Evolutionary conservation across 2,113 vertebrate genomes (phyloP), one percentile per base, ranked within the genome.

Genomic region (Triplophysa dalaica): DNA sequence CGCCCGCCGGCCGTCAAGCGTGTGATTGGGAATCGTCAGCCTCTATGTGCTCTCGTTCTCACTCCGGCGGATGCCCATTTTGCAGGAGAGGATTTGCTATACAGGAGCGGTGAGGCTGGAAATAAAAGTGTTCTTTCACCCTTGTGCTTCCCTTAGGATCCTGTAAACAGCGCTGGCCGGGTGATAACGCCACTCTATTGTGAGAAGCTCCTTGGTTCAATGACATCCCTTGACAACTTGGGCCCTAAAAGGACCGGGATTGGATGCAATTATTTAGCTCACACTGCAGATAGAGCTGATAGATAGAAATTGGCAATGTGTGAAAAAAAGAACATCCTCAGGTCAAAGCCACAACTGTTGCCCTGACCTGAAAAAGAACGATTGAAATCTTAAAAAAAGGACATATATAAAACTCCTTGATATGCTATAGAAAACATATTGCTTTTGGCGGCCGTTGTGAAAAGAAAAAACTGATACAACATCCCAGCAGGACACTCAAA

Each of bases 401-500:
- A 45, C 33, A 12, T 85, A 84, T 89, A 89, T 90, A 87, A 85
- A 86, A 89, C 86, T 86, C 77, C 75, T 88, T 87, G 89, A 89
- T 90, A 89, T 86, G 79, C 88, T 69, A 78, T 63, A 45, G 29
- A 82, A 89, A 89, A 88, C 85, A 88, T 89, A 90, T 91, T 90
- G 87, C 87, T 89, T 89, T 89, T 90, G 89, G 89, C 91, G 92
- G 88, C 82, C 84, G 76, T 87, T 76, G 83, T 78, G 86, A 87
- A 86, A 85, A 50, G 75, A 88, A 83, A 79, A 80, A 70, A 85
- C 83, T 84, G 69, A 80, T 1, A 21, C 88, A 85, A 84, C 84
- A 89, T 89, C 90, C 91, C 90, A 81, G 63, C 89, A 91, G 89
- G 85, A 89, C 90, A 87, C 87, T 87, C 87, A 90, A 91, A 91